Base-by-base conservation (phyloP, 2,888 invertebrate genomes). In the Brachyptera putata region DNA sequence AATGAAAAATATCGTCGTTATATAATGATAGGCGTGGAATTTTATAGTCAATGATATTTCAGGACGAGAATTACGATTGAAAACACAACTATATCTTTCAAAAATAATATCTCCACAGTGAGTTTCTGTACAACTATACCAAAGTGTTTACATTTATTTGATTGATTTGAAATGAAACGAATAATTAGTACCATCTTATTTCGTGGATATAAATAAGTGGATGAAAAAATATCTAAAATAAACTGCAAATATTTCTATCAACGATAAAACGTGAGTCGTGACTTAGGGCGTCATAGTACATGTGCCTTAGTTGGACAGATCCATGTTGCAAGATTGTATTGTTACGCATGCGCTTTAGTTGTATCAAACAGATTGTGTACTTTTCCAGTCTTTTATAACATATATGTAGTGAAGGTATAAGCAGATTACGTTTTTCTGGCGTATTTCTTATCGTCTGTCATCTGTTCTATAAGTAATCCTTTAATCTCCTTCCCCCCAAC, bases 371-470 rank as follows among this genome's bases (percentile, higher is more conserved):
- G 2, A 3, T 5, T 18, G 7, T 16, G 41, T 3, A 3, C 2
- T 16, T 3, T 9, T 3, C 21, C n/a, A 18, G 18, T 14, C 41
- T 30, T 21, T 16, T 41, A 14, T 2, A 14, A 5, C 16, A 5
- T 39, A 9, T 43, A 43, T 43, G 43, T 21, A 43, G 43, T 18
- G 21, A n/a, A 21, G 18, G 43, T 26, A 26, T 53, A 53, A 53
- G 53, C 30, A 53, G 53, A 30, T 53, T 53, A 53, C 34, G 34
- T 18, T 53, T 50, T 50, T 50, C 36, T 53, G 53, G 53, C 36
- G 34, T 13, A 21, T 53, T 53, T 24, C 53, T 53, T 53, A 53
- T 55, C 55, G 37, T 39, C 59, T 59, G 59, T 59, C 59, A 55
- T 26, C 55, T 59, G 53, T 43, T 43, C 36, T 11, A 36, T 21